Evolutionary conservation across 2,888 invertebrate genomes (phyloP), one percentile per base, ranked within the genome.

Genomic region (Oxytorus armatus): DNA sequence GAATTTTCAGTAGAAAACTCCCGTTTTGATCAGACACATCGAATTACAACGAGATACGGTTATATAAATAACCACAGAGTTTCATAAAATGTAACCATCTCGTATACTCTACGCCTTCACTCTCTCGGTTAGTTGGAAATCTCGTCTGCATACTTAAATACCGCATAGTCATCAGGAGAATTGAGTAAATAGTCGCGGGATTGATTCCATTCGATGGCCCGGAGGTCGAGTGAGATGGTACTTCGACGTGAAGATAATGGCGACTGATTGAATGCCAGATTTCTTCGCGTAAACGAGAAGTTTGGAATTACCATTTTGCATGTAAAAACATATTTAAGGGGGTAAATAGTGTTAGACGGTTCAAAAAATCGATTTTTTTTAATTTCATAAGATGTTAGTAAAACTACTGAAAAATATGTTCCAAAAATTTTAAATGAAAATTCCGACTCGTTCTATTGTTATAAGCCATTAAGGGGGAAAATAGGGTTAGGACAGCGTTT

Each of bases 101-200:
- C 18, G 16, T 33, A 10, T 29, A 49, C 49, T 49, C 14, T 49
- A 14, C 16, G 23, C 11, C 14, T 33, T 51, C 63, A 10, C 23
- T 0, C 55, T 70, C 47, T 68, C 68, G 68, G 5, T 55, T 23
- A 42, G 33, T 25, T 57, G n/a, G 59, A 70, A 73, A 77, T 79
- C 73, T 61, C 70, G 65, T 70, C 55, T 63, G 65, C 75, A 74
- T 70, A 70, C 69, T 70, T 57, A 75, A 75, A 79, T 75, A 75
- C 42, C 65, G 70, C 79, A 14, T 11, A 69, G 69, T 79, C 75
- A 79, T 75, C 75, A 33, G 33, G n/a, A 18, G 39, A 75, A 29
- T 75, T 39, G 79, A 70, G 70, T 63, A 79, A 79, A 75, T 57
- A 79, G 55, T 55, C 61, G 65, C 53, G 65, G 25, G 73, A 74